Conservation (phyloP, 2,113 vertebrate genomes). For the Brachyistius frenatus region DNA sequence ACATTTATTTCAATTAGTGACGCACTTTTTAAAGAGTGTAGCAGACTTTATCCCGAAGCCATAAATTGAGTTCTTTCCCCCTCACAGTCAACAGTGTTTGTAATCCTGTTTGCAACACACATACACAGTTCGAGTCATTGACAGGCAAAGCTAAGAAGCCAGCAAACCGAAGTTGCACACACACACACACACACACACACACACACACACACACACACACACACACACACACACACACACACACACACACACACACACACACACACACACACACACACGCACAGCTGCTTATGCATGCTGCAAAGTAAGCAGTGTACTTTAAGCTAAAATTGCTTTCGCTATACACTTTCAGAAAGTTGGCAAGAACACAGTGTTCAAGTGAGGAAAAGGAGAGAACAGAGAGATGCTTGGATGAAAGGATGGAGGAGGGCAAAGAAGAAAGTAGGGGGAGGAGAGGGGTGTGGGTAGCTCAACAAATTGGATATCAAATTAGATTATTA, state of each 20-base stretch:
- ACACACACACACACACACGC: slow-evolving; percentile 20
- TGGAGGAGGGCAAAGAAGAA: slow-evolving; percentile 43
- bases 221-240: slow-evolving; percentile 14
- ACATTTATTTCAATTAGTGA: slow-evolving; percentile 50
- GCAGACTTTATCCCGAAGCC: slow-evolving; percentile 38
- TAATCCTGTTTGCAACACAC: slow-evolving; percentile 65
- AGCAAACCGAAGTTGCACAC: slow-evolving; percentile 8
- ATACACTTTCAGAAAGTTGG: slow-evolving; percentile 45
- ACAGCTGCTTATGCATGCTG: slow-evolving; percentile 48
- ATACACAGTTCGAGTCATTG: slow-evolving; percentile 34
- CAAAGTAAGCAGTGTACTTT: slow-evolving; percentile 57
- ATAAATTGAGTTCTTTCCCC: slow-evolving; percentile 29
- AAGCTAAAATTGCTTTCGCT: slow-evolving; percentile 46
- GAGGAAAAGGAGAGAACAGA: background rate
- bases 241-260: slow-evolving; percentile 15
- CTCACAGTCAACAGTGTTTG: slow-evolving; percentile 49
- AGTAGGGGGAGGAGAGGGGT: slow-evolving; percentile 4
- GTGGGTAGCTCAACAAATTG: slow-evolving; percentile 60
- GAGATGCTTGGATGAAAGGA: slow-evolving; percentile 26
- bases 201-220: slow-evolving; percentile 20
- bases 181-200: slow-evolving; percentile 4
- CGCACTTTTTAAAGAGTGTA: slow-evolving; percentile 7
- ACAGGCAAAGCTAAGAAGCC: slow-evolving; percentile 53
- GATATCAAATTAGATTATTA: slow-evolving; percentile 70
- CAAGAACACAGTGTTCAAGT: slow-evolving; percentile 32